Conservation (phyloP, 2,888 invertebrate species). For the Philhelius pedissequus region DNA sequence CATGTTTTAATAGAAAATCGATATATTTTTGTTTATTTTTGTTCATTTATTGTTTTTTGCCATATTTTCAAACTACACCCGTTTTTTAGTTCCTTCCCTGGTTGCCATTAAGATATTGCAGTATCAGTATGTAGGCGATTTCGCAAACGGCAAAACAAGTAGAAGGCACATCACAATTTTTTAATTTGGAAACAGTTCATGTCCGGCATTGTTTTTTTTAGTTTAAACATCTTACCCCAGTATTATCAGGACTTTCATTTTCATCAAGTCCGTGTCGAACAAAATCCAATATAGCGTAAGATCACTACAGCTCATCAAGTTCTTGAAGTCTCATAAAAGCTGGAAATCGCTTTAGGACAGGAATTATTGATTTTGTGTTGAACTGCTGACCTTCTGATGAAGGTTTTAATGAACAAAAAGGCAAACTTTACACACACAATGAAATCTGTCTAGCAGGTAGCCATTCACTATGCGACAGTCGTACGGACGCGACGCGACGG, state of each 20-base stretch:
- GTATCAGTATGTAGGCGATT: neutral
- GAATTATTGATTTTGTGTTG: neutral
- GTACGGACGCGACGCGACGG: too few relatives aligned
- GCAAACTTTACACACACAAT: too few relatives aligned
- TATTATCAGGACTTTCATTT: neutral
- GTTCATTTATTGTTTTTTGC: neutral
- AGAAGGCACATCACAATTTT: neutral
- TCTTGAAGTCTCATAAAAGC: neutral
- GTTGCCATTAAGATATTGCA: neutral
- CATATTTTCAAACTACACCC: neutral
- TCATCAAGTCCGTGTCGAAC: neutral
- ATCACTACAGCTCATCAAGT: neutral
- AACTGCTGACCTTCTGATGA: neutral
- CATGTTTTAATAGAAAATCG: neutral
- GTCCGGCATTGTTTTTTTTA: neutral
- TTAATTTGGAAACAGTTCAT: too few relatives aligned
- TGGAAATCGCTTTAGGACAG: slow-evolving; percentile 9
- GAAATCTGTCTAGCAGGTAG: too few relatives aligned
- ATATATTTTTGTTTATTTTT: neutral
- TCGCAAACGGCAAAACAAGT: neutral
- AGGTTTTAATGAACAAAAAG: too few relatives aligned
- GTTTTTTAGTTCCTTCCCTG: too few relatives aligned
- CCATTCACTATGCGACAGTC: too few relatives aligned
- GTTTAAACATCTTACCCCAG: neutral
- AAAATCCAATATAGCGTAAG: slow-evolving; percentile 10